Evolutionary conservation across 2,888 invertebrate genomes (phyloP), one percentile per base, ranked within the genome.

Genomic region (Axea sp.): DNA sequence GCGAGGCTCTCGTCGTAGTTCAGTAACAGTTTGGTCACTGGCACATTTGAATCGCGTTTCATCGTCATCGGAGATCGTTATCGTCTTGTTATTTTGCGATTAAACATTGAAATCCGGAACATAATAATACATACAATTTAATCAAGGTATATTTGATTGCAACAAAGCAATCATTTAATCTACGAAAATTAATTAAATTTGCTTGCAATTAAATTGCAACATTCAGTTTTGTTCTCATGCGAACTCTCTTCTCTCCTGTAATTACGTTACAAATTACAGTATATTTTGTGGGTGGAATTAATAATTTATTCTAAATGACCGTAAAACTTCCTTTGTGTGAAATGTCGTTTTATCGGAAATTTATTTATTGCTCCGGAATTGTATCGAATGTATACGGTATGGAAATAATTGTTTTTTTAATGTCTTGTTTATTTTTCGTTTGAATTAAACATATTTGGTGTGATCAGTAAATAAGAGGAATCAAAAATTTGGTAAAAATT

Each of bases 141-240:
- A 68, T 49, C 47, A 47, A 49, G 19, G 8, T 47, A 26, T 43
- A 64, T 64, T 47, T 22, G 39, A 67, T 33, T 68, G 39, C 37
- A 12, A 55, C 30, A 22, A 24, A 5, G 31, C 41, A 59, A 68
- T 41, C 49, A 35, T 35, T 68, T 49, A 49, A 57, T 68, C 57
- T 41, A n/a, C n/a, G 28, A 60, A 47, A 60, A 45, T 60, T 60
- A 37, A 60, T 47, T 60, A 60, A 49, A 60, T 49, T 60, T 45
- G 22, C 30, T 47, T 41, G 47, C 33, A 24, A 57, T 67, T 41
- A 31, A 53, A 67, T 49, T 37, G n/a, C 11, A 55, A 41, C 12
- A 24, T 49, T 12, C 24, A 67, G 12, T 55, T 55, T 65, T 41
- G 41, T 55, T 45, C 45, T 8, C 28, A 6, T 19, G 33, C 33